A percentile compares a stretch with the other conserved stretches of the same genome.
phyloP scores from a whole-genome alignment of 2,797 vertebrate species.

The Betta splendens region DNA sequence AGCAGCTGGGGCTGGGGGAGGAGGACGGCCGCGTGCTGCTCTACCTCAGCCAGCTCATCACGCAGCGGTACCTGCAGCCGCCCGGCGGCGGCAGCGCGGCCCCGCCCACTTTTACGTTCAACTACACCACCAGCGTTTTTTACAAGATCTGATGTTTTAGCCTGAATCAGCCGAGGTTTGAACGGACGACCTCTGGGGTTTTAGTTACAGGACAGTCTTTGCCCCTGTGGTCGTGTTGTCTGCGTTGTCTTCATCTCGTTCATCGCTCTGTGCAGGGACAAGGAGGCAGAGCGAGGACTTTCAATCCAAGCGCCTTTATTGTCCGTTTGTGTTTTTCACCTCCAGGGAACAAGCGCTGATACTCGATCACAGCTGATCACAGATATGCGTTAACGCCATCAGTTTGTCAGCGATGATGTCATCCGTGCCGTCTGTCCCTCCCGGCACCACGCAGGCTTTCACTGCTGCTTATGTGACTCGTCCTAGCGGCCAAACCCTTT shows the following conservation, averaged over 20 bases:
- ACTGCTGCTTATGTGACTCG: conserved; percentile 50
- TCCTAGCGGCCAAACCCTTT: conserved; percentile 14
- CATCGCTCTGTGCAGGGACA: conserved; percentile 25
- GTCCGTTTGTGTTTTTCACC: conserved; percentile 19
- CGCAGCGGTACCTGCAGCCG: conserved; percentile 87
- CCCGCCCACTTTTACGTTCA: conserved; percentile 85
- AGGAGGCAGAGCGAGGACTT: conserved; percentile 13
- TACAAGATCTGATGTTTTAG: conserved; percentile 91
- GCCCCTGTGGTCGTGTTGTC: conserved; percentile 48
- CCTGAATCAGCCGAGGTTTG: conserved; percentile 37
- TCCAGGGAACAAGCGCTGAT: conserved; percentile 6
- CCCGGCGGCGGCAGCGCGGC: conserved; percentile 63
- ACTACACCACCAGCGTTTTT: conserved; percentile 94
- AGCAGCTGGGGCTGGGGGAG: conserved; percentile 88
- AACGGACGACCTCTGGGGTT: conserved; percentile 38
- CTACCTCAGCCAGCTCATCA: conserved; percentile 93
- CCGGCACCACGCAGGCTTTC: conserved; percentile 22
- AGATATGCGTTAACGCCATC: conserved; percentile 30
- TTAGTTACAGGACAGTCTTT: conserved; percentile 46
- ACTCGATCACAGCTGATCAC: conserved; percentile 27
- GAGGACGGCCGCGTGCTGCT: conserved; percentile 91
- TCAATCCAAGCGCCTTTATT: conserved; percentile 1
- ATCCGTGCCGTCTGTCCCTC: conserved; percentile 18
- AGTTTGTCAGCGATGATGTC: conserved; percentile 23
- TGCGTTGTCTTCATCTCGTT: conserved; percentile 33